A percentile compares a stretch with the other conserved stretches of the same genome.
Conservation (phyloP, 2,797 vertebrate species). For the Neosilurus mollespiculum region DNA sequence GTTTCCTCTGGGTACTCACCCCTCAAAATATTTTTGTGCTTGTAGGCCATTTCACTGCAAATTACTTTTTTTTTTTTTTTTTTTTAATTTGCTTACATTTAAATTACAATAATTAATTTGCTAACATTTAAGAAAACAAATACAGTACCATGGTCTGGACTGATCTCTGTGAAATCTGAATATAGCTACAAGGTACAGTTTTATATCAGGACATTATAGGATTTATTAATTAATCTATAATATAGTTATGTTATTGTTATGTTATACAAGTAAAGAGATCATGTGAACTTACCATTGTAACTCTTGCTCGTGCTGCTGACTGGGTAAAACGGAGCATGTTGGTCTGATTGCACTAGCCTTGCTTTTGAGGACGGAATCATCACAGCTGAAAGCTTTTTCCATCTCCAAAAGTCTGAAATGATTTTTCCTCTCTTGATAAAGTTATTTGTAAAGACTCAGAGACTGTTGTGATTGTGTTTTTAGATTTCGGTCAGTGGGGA, state of each 20-base stretch:
- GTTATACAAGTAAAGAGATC: background rate
- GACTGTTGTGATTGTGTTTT: background rate
- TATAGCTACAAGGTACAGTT: background rate
- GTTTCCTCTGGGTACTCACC: too few relatives aligned
- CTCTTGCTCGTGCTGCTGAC: conserved; percentile 19
- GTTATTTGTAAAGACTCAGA: background rate
- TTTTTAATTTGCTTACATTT: too few relatives aligned
- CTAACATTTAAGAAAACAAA: background rate
- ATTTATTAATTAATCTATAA: too few relatives aligned
- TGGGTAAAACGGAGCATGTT: conserved; percentile 35
- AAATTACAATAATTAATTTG: background rate
- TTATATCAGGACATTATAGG: background rate
- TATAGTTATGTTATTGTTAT: too few relatives aligned
- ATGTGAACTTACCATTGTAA: conserved; percentile 43
- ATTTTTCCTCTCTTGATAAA: background rate
- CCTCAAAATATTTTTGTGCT: background rate
- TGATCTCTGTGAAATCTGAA: background rate
- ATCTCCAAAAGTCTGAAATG: conserved; percentile 27
- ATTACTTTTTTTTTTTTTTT: too few relatives aligned
- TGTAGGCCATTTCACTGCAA: background rate
- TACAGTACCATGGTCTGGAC: background rate
- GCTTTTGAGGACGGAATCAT: conserved; percentile 36
- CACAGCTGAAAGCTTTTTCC: conserved; percentile 35
- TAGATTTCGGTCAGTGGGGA: background rate
- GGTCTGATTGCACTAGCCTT: conserved; percentile 17